These are phyloP conservation scores for Leptura quadrifasciata DNA, from an alignment of 2,888 invertebrate species.

Conservation along the genomic window DNA sequence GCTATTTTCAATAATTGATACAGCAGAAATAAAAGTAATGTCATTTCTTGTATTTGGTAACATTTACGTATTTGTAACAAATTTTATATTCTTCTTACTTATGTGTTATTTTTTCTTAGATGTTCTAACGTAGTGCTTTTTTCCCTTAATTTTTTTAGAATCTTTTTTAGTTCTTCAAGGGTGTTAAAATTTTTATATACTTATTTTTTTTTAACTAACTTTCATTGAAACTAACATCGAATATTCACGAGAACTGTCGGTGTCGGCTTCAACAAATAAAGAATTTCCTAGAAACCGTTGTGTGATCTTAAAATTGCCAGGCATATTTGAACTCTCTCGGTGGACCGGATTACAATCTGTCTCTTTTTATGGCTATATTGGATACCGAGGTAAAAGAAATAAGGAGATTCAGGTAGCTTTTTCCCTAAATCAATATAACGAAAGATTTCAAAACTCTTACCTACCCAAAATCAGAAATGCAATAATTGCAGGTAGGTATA, in stretches of 20 bases:
- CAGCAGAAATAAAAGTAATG: too few relatives aligned
- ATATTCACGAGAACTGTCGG: background rate
- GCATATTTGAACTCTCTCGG: constrained; percentile 11
- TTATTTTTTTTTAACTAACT: background rate
- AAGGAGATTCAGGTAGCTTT: constrained; percentile 6
- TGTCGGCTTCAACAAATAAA: constrained; percentile 2
- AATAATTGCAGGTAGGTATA: too few relatives aligned
- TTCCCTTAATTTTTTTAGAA: too few relatives aligned
- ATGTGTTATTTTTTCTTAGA: too few relatives aligned
- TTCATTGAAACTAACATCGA: background rate
- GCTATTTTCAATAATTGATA: too few relatives aligned
- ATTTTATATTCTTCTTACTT: too few relatives aligned
- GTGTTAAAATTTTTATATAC: background rate
- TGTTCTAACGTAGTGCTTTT: too few relatives aligned
- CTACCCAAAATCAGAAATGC: background rate
- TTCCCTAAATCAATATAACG: background rate
- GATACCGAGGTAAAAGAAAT: background rate
- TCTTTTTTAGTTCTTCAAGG: too few relatives aligned
- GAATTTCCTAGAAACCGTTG: constrained; percentile 31
- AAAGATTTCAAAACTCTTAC: constrained; percentile 3
- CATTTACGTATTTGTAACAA: too few relatives aligned
- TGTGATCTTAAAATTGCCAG: constrained; percentile 27
- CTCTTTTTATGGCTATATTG: constrained; percentile 18
- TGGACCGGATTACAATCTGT: constrained; percentile 20
- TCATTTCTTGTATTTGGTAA: too few relatives aligned